Percentiles rank a stretch among this genome's conserved stretches.
These are phyloP conservation scores for Chrysomela aeneicollis DNA, from an alignment of 2,888 invertebrate species.

Conservation along the genomic window DNA sequence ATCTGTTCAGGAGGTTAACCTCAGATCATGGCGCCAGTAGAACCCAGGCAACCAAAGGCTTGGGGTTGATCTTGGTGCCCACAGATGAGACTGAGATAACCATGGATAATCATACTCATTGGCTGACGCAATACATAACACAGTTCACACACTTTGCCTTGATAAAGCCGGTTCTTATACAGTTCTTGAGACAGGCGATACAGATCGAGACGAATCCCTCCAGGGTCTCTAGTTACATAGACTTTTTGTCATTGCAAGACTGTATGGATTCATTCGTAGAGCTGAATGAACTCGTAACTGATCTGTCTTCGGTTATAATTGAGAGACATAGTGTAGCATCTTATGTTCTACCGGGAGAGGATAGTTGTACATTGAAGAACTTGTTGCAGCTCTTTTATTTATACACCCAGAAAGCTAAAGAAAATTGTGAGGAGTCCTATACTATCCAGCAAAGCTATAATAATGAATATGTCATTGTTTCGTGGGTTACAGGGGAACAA, in stretches of 20 bases:
- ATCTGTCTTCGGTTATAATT: conserved; percentile 90
- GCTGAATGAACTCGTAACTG: conserved; percentile 74
- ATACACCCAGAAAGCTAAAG: conserved; percentile 76
- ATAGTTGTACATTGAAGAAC: conserved; percentile 71
- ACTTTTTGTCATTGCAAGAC: conserved; percentile 82
- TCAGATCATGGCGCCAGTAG: conserved; percentile 82
- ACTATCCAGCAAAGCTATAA: conserved; percentile 62
- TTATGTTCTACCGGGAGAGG: conserved; percentile 66
- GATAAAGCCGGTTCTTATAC: conserved; percentile 73
- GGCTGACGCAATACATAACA: conserved; percentile 73
- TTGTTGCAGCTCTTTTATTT: conserved; percentile 77
- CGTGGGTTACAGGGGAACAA: conserved; percentile 79
- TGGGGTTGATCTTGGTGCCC: conserved; percentile 56
- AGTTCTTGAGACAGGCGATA: conserved; percentile 83
- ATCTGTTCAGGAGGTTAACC: conserved; percentile 81
- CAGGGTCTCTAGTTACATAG: conserved; percentile 83
- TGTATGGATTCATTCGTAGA: conserved; percentile 71
- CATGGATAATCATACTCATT: conserved; percentile 56
- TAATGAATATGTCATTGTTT: conserved; percentile 79
- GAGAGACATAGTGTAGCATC: conserved; percentile 88
- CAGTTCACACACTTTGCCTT: conserved; percentile 80
- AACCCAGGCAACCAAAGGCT: conserved; percentile 73
- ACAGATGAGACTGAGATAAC: conserved; percentile 59
- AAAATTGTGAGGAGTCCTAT: conserved; percentile 69
- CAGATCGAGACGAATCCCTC: conserved; percentile 89